These are phyloP conservation scores for Chymomyza caudatula DNA, from an alignment of 2,888 invertebrate genomes.

Conservation along the genomic window DNA sequence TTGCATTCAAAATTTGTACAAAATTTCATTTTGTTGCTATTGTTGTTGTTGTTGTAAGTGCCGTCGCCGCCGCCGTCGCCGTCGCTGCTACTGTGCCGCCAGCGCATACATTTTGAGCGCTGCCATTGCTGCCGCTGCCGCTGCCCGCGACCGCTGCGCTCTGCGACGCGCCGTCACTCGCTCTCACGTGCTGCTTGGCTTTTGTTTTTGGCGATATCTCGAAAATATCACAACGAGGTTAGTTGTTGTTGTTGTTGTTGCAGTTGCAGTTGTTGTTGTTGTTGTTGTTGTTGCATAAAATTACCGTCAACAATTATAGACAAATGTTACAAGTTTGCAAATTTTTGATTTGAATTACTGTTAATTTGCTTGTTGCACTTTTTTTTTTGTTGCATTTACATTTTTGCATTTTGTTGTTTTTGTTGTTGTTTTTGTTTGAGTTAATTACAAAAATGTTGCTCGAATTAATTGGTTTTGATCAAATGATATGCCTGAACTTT, in stretches of 20 bases:
- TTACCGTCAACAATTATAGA: conserved; percentile 43
- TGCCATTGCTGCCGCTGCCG: conserved; percentile 5
- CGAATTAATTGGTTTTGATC: neutral
- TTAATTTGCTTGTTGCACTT: conserved; percentile 38
- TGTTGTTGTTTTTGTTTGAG: neutral
- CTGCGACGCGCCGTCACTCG: conserved; percentile 1
- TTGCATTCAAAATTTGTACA: conserved; percentile 17
- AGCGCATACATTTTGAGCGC: neutral
- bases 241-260: conserved; percentile 21
- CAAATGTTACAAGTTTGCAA: conserved; percentile 40
- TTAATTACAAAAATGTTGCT: neutral
- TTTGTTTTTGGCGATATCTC: neutral
- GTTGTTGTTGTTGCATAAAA: conserved; percentile 40
- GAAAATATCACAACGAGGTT: conserved; percentile 22
- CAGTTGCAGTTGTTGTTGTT: conserved; percentile 8
- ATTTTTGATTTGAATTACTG: conserved; percentile 8
- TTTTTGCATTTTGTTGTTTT: neutral
- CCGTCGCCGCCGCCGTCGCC: conserved; percentile 11
- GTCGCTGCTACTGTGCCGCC: conserved; percentile 12
- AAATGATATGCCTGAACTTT: neutral
- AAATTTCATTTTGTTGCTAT: conserved; percentile 20
- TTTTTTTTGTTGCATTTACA: conserved; percentile 26
- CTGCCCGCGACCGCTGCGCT: conserved; percentile 1
- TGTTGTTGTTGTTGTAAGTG: conserved; percentile 12
- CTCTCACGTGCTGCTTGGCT: neutral